Evolutionary conservation across 1,140 invertebrate species (phyloP).

Genomic region (Bombus polaris): DNA sequence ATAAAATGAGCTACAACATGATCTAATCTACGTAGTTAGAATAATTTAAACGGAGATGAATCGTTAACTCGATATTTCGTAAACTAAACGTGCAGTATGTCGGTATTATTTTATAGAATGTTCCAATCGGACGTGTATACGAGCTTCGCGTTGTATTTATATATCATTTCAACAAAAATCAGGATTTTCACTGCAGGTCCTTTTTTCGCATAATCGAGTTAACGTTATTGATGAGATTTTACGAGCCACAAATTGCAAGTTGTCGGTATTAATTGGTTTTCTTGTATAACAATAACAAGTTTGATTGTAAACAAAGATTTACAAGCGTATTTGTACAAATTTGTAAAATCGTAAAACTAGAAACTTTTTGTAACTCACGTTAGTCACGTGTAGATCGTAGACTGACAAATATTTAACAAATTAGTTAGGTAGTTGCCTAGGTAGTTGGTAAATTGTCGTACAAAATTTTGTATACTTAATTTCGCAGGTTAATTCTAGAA

Average conservation of each 20-base stretch:
- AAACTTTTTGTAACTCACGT: too few species aligned
- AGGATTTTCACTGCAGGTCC: too few species aligned
- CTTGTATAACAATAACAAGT: rapidly evolving
- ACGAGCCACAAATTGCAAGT: background rate
- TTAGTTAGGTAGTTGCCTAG: too few species aligned
- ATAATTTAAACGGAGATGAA: background rate
- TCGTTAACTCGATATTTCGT: background rate
- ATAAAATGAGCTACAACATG: background rate
- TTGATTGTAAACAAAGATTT: background rate
- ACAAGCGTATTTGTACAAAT: background rate
- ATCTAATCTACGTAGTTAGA: background rate
- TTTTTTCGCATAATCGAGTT: background rate
- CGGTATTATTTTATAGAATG: background rate
- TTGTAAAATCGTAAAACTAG: background rate
- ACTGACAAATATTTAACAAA: too few species aligned
- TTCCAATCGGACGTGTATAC: background rate
- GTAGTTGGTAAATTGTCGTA: background rate
- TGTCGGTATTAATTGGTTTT: background rate
- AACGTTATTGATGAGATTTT: background rate
- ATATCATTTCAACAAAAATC: background rate
- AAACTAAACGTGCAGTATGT: background rate
- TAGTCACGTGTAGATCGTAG: too few species aligned
- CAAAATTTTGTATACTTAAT: background rate
- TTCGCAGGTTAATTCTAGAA: too few species aligned
- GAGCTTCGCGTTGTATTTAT: too few species aligned